Conservation (phyloP, 1,140 invertebrate species). For the Varroa destructor region DNA sequence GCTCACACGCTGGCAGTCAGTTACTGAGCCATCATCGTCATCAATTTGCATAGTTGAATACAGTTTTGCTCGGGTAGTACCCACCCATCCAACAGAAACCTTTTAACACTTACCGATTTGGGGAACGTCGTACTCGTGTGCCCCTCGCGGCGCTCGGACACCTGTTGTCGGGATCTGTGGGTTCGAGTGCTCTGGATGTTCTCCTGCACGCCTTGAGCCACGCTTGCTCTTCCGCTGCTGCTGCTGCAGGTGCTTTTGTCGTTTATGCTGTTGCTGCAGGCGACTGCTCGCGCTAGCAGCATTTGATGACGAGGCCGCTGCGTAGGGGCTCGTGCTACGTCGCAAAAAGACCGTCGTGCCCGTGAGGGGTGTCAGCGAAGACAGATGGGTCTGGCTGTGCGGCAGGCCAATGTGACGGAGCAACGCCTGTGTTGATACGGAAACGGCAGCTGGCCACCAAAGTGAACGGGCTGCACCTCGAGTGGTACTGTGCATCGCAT, state of each 20-base stretch:
- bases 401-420: conserved; percentile 7
- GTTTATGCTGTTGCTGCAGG: too few species aligned
- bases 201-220: background rate
- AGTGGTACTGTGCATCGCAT: background rate
- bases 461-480: background rate
- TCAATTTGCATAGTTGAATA: too few species aligned
- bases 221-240: background rate
- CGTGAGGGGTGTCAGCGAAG: background rate
- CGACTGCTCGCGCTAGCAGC: too few species aligned
- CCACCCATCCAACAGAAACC: too few species aligned
- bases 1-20: too few species aligned
- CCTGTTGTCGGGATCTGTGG: conserved; percentile 22
- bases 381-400: background rate
- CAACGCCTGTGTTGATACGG: conserved; percentile 4
- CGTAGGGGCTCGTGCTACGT: background rate
- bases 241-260: too few species aligned
- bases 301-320: too few species aligned
- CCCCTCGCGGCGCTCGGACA: conserved; percentile 23
- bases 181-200: conserved; percentile 14
- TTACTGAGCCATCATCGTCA: too few species aligned
- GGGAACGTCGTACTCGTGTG: conserved; percentile 26
- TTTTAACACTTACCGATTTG: conserved; percentile 19
- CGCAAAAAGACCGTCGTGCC: background rate
- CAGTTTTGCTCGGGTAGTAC: too few species aligned
- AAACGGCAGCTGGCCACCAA: conserved; percentile 11